Conservation (phyloP, 2,113 vertebrate genomes). For the Myxocyprinus asiaticus region DNA sequence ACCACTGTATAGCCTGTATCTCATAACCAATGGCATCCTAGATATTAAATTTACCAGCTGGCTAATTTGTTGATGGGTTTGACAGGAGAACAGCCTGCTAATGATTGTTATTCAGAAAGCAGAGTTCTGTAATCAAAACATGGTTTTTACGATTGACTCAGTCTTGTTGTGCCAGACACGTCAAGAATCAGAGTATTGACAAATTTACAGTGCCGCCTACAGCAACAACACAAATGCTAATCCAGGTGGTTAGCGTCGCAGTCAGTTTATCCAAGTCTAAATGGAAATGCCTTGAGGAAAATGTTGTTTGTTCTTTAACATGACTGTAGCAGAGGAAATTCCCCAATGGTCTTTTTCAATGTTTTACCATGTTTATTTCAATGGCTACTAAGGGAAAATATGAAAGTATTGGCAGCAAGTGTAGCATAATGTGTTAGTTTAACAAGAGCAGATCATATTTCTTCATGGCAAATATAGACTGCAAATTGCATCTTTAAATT, state of each 20-base stretch:
- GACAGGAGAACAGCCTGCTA: slow-evolving; percentile 59
- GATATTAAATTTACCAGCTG: slow-evolving; percentile 67
- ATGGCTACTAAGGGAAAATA: no score
- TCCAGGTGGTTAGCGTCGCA: slow-evolving; percentile 30
- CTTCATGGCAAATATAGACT: slow-evolving; percentile 15
- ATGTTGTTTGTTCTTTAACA: slow-evolving; percentile 17
- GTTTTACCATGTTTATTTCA: neutral
- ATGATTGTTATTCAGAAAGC: slow-evolving; percentile 69
- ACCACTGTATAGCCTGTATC: slow-evolving; percentile 24
- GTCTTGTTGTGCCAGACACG: slow-evolving; percentile 26
- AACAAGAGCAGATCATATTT: slow-evolving; percentile 45
- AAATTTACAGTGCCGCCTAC: slow-evolving; percentile 48
- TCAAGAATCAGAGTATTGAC: slow-evolving; percentile 38
- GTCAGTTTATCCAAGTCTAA: slow-evolving; percentile 10
- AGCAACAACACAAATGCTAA: slow-evolving; percentile 21
- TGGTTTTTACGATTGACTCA: slow-evolving; percentile 48
- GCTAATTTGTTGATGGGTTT: slow-evolving; percentile 58
- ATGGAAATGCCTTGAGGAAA: slow-evolving; percentile 30
- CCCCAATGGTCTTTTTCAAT: slow-evolving; percentile 5
- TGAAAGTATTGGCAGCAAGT: no score
- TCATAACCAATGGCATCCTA: slow-evolving; percentile 46
- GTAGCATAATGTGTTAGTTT: neutral
- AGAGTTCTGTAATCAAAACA: slow-evolving; percentile 47
- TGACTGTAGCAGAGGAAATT: slow-evolving; percentile 15
- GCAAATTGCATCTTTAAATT: slow-evolving; percentile 55